phyloP scores from a whole-genome alignment of 2,888 invertebrate species.

The Ecdyonurus torrentis region DNA sequence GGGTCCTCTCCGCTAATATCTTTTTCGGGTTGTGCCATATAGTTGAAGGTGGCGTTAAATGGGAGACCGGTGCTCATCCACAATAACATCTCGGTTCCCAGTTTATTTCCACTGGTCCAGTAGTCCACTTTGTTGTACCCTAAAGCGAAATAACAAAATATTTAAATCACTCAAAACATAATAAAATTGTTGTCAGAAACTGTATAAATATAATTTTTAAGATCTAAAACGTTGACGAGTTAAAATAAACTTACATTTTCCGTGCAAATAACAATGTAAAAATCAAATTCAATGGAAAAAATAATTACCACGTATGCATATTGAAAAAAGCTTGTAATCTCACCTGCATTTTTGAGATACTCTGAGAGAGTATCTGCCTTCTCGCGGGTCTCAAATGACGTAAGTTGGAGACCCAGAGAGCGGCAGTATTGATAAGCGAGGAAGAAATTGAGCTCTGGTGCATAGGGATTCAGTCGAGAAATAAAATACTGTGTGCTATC shows the following conservation, averaged over 20 bases:
- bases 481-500: constrained; percentile 76
- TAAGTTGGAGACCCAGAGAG: constrained; percentile 66
- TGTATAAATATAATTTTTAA: no score
- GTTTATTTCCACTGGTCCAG: constrained; percentile 77
- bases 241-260: not conserved
- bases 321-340: no score
- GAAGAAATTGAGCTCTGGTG: constrained; percentile 71
- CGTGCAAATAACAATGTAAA: no score
- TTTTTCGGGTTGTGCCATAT: constrained; percentile 35
- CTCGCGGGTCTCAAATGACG: constrained; percentile 72
- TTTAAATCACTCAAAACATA: no score
- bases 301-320: no score
- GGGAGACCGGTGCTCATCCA: constrained; percentile 83
- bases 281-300: no score
- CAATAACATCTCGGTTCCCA: constrained; percentile 72
- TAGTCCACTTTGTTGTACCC: constrained; percentile 67
- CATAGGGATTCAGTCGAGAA: constrained; percentile 74
- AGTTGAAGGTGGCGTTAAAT: constrained; percentile 77
- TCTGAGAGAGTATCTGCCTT: constrained; percentile 72
- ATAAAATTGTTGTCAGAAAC: no score
- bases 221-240: no score
- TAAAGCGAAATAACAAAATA: no score
- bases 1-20: not conserved
- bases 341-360: constrained; percentile 65
- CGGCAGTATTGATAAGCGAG: constrained; percentile 77